Evolutionary conservation across 1,140 invertebrate species (phyloP).

Genomic region (Cyphomyrmex costatus): DNA sequence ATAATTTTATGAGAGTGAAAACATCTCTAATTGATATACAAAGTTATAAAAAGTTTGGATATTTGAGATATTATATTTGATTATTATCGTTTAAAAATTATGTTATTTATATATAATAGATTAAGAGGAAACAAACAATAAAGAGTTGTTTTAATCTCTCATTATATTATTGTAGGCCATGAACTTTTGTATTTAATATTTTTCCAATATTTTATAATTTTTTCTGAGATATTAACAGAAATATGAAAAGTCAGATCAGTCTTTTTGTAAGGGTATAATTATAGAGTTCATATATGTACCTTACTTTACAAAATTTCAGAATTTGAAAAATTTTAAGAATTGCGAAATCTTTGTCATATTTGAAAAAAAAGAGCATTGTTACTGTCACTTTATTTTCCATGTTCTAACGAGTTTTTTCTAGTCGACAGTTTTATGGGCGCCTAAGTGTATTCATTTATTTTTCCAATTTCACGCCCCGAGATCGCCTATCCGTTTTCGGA

Average conservation of each 20-base stretch:
- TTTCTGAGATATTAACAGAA: not conserved
- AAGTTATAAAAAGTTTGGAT: too few species aligned
- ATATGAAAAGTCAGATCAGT: not conserved
- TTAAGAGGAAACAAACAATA: too few species aligned
- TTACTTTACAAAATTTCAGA: not conserved
- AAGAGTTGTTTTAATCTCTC: too few species aligned
- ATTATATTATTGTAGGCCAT: too few species aligned
- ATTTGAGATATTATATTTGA: too few species aligned
- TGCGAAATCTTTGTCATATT: not conserved
- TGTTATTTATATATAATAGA: too few species aligned
- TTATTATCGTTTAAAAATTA: too few species aligned
- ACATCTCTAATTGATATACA: not conserved
- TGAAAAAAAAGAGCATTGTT: not conserved
- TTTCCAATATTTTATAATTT: not conserved
- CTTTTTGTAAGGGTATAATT: too few species aligned
- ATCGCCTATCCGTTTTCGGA: slow-evolving; percentile 14
- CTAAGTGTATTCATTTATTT: slow-evolving; percentile 23
- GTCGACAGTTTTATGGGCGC: not conserved
- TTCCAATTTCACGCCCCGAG: not conserved
- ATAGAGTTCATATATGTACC: not conserved
- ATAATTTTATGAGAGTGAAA: not conserved
- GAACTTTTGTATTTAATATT: too few species aligned
- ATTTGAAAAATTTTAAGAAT: not conserved
- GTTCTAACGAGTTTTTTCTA: not conserved
- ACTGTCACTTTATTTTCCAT: not conserved